Base-by-base conservation (phyloP, 2,113 vertebrate genomes). In the Sporophila hypoxantha region DNA sequence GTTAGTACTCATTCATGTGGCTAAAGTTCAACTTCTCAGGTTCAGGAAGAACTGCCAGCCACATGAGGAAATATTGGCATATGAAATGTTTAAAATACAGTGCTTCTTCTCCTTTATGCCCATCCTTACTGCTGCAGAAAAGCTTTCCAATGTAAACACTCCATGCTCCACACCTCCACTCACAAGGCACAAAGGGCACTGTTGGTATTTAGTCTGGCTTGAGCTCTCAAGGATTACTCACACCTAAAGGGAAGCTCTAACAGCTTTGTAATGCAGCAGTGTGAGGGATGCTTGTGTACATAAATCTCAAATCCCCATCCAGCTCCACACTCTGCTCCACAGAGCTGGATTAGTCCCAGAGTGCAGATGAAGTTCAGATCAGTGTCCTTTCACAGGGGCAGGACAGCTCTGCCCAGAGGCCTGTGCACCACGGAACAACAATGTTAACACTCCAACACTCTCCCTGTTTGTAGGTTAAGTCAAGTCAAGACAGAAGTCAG, bases 301-400 rank as follows among this genome's bases (percentile, higher is more conserved):
- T 23, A 71, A 36, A 71, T 36, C 47, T 66, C 70, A 47, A 87
- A 59, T 37, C 61, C 25, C 26, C 44, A 12, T 26, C 75, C 53
- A 75, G 19, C 60, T 89, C 61, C 47, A 36, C 9, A 20, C 12
- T 30, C 27, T 52, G 26, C 32, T 76, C 62, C 44, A 56, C 14
- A 56, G 61, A 60, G 8, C 10, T 56, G 46, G 37, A 36, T 59
- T 30, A 77, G n/a, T 23, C 34, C 37, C 5, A 12, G 56, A 44
- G n/a, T 22, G 25, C 39, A 69, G n/a, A 32, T 23, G 36, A 64
- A 47, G 42, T 37, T 47, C 56, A 70, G 39, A 65, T 36, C 11
- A 36, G 7, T 1, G 2, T 23, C 14, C 59, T 55, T 74, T 9
- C 9, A 8, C 42, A 20, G 19, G 42, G 46, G 26, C 0, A 1